Base-by-base conservation (phyloP, 2,888 invertebrate genomes). In the Leptinotarsa peninsularis region DNA sequence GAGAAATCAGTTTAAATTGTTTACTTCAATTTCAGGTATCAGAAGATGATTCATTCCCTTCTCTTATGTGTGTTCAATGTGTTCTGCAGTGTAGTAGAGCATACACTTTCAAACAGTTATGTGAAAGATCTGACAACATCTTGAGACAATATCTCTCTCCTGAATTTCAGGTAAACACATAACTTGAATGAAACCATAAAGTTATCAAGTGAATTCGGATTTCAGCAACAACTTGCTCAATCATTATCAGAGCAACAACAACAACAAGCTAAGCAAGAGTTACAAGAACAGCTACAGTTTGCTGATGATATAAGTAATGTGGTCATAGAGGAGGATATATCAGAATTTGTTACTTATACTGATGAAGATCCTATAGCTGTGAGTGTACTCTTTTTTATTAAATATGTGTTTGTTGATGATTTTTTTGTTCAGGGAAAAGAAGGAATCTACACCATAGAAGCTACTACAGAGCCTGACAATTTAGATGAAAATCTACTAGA, bases 41-140 rank as follows among this genome's bases (percentile, higher is more conserved):
- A 71, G 84, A 87, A 84, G 88, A 86, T 66, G 90, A 90, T 85
- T 90, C 89, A 23, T 85, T 89, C 70, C 90, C 90, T 18, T 85
- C 88, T 78, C 84, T 88, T 15, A 88, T 90, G 86, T 90, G 90
- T 79, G 88, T 90, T n/a, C 90, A 90, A 81, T 90, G 90, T 81
- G 88, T 90, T 50, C 81, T 90, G 13, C 89, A 90, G 82, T 89
- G 90, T 75, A 90, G 90, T 80, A 84, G 89, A 75, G 89, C 90
- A 2, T 90, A 89, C 79, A 89, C 90, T 33, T 90, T 90, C 79
- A 90, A 89, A 81, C 88, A 89, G 79, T 86, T 88, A 80, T 90
- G 90, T 79, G 89, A 89, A 84, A 88, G 88, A 81, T 89, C 90
- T 0, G 89, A 90, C 78, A 83, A 82, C 67, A 88, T 88, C 66